Conservation (phyloP, 2,797 vertebrate species). For the Sebastes trivittatus region DNA sequence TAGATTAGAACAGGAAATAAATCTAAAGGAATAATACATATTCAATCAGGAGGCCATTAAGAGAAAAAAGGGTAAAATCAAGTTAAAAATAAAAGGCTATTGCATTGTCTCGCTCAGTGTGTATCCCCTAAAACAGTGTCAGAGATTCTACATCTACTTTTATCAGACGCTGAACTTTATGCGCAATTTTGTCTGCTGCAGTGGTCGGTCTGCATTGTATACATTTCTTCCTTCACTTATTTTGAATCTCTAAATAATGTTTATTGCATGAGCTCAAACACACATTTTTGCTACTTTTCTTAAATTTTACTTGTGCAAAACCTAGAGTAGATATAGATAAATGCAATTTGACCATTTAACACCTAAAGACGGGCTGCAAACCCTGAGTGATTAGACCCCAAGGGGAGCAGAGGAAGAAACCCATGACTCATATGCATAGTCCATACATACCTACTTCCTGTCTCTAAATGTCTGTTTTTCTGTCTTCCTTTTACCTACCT, state of each 20-base stretch:
- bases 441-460: background rate
- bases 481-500: slow-evolving; percentile 55
- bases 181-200: background rate
- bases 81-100: background rate
- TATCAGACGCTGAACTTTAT: background rate
- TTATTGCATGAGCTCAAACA: background rate
- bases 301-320: background rate
- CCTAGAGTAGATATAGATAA: background rate
- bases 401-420: background rate
- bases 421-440: background rate
- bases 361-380: background rate
- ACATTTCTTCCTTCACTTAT: background rate
- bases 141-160: background rate
- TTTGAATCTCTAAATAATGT: background rate
- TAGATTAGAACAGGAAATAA: background rate
- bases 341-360: background rate
- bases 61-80: background rate
- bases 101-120: background rate
- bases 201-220: background rate
- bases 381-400: background rate
- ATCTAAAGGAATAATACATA: background rate
- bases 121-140: background rate
- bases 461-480: background rate
- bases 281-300: background rate
- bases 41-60: background rate